Conservation (phyloP, 1,140 invertebrate genomes). For the Zaprionus ghesquierei region DNA sequence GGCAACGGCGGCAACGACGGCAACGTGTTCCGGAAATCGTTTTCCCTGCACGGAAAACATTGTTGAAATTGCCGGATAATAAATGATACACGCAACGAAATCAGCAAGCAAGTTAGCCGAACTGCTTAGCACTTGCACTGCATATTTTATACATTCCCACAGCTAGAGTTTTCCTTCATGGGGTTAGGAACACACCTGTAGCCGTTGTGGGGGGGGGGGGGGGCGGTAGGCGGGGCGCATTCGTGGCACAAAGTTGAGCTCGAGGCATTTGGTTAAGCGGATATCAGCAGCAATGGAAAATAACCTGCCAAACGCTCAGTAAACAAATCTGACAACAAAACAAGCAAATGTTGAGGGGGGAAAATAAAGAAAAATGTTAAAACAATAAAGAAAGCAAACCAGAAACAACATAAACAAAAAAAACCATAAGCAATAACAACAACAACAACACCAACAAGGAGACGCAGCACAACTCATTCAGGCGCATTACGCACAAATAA, state of each 20-base stretch:
- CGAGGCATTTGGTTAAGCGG: constrained; percentile 31
- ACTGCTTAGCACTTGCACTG: not conserved
- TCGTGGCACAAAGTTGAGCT: constrained; percentile 28
- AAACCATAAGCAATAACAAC: constrained; percentile 4
- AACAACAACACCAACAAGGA: constrained; percentile 22
- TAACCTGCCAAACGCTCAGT: constrained; percentile 35
- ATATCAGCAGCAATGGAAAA: constrained; percentile 35
- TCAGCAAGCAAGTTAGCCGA: not conserved
- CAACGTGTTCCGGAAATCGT: not conserved
- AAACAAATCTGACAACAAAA: constrained; percentile 21
- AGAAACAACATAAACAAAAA: constrained; percentile 20
- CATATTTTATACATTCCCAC: no score
- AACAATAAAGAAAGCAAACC: constrained; percentile 51
- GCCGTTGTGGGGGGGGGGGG: constrained; percentile 1
- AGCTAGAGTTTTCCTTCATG: no score
- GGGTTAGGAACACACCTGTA: constrained; percentile 3
- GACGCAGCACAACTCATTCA: constrained; percentile 49
- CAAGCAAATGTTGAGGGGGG: not conserved
- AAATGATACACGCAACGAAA: not conserved
- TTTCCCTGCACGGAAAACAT: not conserved
- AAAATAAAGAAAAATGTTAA: constrained; percentile 41
- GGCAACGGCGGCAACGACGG: no score
- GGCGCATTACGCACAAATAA: constrained; percentile 65
- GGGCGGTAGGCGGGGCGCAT: no score
- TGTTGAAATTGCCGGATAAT: not conserved